These are phyloP conservation scores for Hyperopisus bebe DNA, from an alignment of 2,113 vertebrate species.

Conservation along the genomic window DNA sequence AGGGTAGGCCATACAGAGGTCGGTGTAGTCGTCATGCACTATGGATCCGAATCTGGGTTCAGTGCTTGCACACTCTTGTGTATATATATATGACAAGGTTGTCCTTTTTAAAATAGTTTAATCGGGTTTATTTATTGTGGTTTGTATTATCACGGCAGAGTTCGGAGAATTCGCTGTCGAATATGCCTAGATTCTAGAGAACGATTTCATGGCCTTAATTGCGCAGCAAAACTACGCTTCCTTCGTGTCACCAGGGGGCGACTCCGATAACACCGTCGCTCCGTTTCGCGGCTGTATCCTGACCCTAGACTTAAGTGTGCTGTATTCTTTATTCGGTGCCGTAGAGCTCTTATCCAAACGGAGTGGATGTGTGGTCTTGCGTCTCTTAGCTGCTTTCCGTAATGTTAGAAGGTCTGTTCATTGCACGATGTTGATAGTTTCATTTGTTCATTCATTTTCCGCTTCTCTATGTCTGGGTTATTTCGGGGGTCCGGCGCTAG, in stretches of 20 bases:
- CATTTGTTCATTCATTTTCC: background rate
- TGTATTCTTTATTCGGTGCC: background rate
- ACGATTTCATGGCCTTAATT: background rate
- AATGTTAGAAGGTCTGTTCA: background rate
- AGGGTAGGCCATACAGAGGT: too few species aligned
- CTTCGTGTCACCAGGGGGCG: background rate
- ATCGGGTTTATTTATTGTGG: background rate
- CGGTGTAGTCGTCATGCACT: too few species aligned
- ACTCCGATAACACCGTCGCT: background rate
- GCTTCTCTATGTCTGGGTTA: background rate
- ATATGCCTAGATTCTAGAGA: background rate
- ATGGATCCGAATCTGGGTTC: too few species aligned
- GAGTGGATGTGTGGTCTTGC: background rate
- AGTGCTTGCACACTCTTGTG: too few species aligned
- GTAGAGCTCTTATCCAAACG: background rate
- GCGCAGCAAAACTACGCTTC: background rate
- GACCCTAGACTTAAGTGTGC: background rate
- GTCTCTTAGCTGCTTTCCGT: background rate
- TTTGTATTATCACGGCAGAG: background rate
- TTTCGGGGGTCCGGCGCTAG: background rate
- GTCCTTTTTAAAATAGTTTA: background rate
- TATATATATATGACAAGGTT: background rate
- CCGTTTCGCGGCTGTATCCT: background rate
- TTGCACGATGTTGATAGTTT: background rate
- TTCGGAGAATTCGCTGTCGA: background rate